Evolutionary conservation across 2,113 vertebrate species (phyloP), one percentile per base, ranked within the genome.

Genomic region (Thamnophis sirtalis): DNA sequence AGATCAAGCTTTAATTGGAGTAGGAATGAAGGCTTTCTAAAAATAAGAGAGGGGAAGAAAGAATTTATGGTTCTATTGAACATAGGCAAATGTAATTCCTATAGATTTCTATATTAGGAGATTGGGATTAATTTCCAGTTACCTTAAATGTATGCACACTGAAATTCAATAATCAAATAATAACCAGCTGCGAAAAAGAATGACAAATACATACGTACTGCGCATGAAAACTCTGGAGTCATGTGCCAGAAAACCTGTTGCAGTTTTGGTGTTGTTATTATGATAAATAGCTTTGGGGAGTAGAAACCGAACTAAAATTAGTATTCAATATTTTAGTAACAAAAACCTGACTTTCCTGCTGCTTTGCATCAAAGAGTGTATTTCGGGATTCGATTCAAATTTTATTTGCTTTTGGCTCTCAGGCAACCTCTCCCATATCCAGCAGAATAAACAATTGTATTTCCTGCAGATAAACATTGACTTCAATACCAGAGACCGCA

Each of bases 401-500:
- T 49, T 9, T n/a, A 90, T 26, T 7, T 92, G 4, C 21, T 33
- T 68, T 84, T 91, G 86, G 49, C 15, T 80, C 53, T 19, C 0
- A 1, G 56, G 54, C 48, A 94, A 48, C 11, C 24, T 1, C 3
- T 92, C 60, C 53, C 63, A 54, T 87, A 88, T 95, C 91, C 68
- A 9, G 87, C 50, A 91, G 55, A 93, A 88, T 89, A 95, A 90
- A 2, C 0, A n/a, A 91, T 84, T 86, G 96, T 96, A 91, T 92
- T 95, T 90, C 95, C 93, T 84, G 56, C 97, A 98, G 98, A 97
- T 98, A 89, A 98, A 98, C 91, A 98, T 98, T 89, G 98, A 98
- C 93, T 98, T 98, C 95, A 97, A 96, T 0, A 98, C 98, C 92
- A 97, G 97, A 94, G 97, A 60, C 0, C 84, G 96, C 93, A 98